Conservation (phyloP, 2,888 invertebrate genomes). For the Philaethria dido region DNA sequence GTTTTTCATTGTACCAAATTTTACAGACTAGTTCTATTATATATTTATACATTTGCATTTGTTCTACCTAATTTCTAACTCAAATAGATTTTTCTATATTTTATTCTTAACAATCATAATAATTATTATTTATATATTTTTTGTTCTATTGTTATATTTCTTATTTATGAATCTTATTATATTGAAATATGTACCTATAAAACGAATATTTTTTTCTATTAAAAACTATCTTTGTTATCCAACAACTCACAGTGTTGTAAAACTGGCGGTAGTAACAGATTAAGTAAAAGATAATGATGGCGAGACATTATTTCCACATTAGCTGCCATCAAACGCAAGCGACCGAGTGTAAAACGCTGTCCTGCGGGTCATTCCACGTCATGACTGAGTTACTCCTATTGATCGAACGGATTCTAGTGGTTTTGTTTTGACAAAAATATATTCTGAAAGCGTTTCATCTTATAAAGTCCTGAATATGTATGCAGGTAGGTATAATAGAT, state of each 20-base stretch:
- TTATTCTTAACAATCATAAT: too few relatives aligned
- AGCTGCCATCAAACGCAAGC: slow-evolving; percentile 53
- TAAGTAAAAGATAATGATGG: slow-evolving; percentile 75
- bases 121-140: too few relatives aligned
- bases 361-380: slow-evolving; percentile 24
- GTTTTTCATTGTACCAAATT: too few relatives aligned
- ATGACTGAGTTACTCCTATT: slow-evolving; percentile 15
- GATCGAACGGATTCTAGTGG: slow-evolving; percentile 8
- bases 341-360: slow-evolving; percentile 36
- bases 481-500: too few relatives aligned
- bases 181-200: too few relatives aligned
- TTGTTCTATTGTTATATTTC: too few relatives aligned
- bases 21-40: too few relatives aligned
- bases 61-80: too few relatives aligned
- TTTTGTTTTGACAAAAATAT: neutral
- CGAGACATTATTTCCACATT: slow-evolving; percentile 76
- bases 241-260: slow-evolving; percentile 50
- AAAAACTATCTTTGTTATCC: slow-evolving; percentile 31
- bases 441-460: neutral
- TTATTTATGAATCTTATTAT: too few relatives aligned
- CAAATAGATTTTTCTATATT: too few relatives aligned
- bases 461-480: too few relatives aligned
- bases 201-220: neutral
- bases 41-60: too few relatives aligned
- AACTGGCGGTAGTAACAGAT: slow-evolving; percentile 59